Evolutionary conservation across 2,888 invertebrate genomes (phyloP).

Genomic region (Elegia similella): DNA sequence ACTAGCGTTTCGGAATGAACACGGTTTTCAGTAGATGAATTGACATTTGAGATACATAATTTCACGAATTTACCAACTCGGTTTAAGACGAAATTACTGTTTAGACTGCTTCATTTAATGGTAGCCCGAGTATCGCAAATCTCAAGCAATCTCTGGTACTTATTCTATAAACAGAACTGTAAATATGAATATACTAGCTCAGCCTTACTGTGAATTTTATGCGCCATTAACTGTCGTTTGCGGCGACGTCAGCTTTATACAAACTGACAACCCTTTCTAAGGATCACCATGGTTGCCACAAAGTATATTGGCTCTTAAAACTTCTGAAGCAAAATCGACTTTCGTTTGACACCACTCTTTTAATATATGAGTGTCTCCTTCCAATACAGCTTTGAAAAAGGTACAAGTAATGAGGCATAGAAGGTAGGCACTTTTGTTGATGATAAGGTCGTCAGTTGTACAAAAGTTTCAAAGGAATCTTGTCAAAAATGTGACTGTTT

Average conservation of each 20-base stretch:
- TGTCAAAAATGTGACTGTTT: slow-evolving; percentile 1
- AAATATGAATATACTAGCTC: slow-evolving; percentile 59
- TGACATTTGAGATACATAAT: not conserved
- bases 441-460: slow-evolving; percentile 23
- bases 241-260: slow-evolving; percentile 67
- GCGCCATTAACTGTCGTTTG: slow-evolving; percentile 72
- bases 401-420: slow-evolving; percentile 54
- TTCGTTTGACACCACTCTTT: slow-evolving; percentile 34
- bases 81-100: not conserved
- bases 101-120: not conserved
- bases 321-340: slow-evolving; percentile 34
- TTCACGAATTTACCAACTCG: not conserved
- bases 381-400: slow-evolving; percentile 50
- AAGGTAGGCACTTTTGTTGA: slow-evolving; percentile 45
- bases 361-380: slow-evolving; percentile 53
- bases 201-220: slow-evolving; percentile 67
- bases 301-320: slow-evolving; percentile 43
- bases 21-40: not conserved
- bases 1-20: too few species aligned
- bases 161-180: slow-evolving; percentile 37
- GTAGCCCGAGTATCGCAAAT: not conserved
- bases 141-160: slow-evolving; percentile 19
- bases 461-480: slow-evolving; percentile 12
- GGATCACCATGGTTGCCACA: slow-evolving; percentile 35
- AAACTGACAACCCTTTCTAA: slow-evolving; percentile 67